These are phyloP conservation scores for Gambusia holbrooki DNA, from an alignment of 2,113 vertebrate species.

Conservation along the genomic window DNA sequence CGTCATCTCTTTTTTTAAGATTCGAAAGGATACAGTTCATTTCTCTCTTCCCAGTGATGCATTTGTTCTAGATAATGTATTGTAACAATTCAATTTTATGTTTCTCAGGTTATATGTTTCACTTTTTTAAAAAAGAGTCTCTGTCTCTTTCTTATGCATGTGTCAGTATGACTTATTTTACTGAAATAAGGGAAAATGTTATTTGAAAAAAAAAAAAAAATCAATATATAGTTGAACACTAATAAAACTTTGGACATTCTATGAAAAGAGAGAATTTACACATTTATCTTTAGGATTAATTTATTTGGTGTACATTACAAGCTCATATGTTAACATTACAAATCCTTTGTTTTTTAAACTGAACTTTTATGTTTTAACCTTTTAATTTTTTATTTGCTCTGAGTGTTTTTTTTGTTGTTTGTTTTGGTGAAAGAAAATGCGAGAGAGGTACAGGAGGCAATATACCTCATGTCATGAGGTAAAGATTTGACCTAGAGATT, in stretches of 20 bases:
- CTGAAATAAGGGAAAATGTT: constrained; percentile 25
- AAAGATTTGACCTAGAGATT: background rate
- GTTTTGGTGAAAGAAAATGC: background rate
- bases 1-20: too few relatives aligned
- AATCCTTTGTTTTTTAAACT: background rate
- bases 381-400: background rate
- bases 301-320: constrained; percentile 27
- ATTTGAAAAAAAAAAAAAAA: background rate
- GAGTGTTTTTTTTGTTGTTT: background rate
- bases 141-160: constrained; percentile 43
- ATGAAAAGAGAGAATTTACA: constrained; percentile 2
- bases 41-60: background rate
- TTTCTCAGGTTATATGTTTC: constrained; percentile 15
- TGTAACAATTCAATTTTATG: constrained; percentile 4
- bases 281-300: constrained; percentile 6
- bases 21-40: background rate
- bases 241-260: constrained; percentile 9
- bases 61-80: background rate
- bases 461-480: background rate
- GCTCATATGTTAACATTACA: constrained; percentile 8
- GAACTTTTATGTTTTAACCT: background rate
- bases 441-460: background rate
- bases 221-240: constrained; percentile 13
- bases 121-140: background rate
- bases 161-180: constrained; percentile 28